Conservation (phyloP, 2,888 invertebrate species). For the Nineta flava region DNA sequence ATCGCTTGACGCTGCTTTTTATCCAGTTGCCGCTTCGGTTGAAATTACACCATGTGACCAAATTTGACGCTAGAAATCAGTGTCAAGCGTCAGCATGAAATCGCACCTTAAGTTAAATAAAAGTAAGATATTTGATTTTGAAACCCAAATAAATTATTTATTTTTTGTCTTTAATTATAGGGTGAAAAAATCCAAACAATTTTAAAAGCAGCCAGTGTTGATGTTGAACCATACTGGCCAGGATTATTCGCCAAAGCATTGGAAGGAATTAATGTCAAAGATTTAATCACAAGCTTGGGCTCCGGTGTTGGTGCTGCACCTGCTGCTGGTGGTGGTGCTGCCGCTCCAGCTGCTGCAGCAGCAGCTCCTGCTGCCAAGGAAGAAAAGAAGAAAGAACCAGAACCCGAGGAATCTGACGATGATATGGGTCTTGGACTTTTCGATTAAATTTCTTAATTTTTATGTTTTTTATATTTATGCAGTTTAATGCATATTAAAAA, state of each 20-base stretch:
- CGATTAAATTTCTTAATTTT: background rate
- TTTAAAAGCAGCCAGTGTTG: slow-evolving; percentile 90
- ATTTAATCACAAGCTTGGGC: slow-evolving; percentile 84
- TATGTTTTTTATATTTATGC: slow-evolving; percentile 1
- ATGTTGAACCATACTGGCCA: slow-evolving; percentile 98
- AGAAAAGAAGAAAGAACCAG: slow-evolving; percentile 65
- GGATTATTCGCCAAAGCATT: slow-evolving; percentile 94
- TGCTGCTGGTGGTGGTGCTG: slow-evolving; percentile 50
- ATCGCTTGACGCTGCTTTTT: too few relatives aligned
- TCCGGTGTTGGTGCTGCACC: slow-evolving; percentile 80
- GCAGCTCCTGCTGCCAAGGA: slow-evolving; percentile 45
- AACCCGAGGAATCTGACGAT: slow-evolving; percentile 71
- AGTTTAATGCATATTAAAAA: background rate
- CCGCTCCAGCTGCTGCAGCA: slow-evolving; percentile 47
- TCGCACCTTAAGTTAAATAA: too few relatives aligned
- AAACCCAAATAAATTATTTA: too few relatives aligned
- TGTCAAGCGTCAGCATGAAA: too few relatives aligned
- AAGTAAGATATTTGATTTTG: too few relatives aligned
- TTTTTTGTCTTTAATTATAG: too few relatives aligned
- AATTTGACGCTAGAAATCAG: too few relatives aligned
- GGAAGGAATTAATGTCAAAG: slow-evolving; percentile 86
- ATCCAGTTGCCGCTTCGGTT: too few relatives aligned
- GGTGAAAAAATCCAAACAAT: slow-evolving; percentile 95
- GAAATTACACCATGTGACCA: too few relatives aligned
- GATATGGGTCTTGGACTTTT: slow-evolving; percentile 77